Evolutionary conservation across 2,888 invertebrate genomes (phyloP), one percentile per base, ranked within the genome.

Genomic region (Pterostichus niger): DNA sequence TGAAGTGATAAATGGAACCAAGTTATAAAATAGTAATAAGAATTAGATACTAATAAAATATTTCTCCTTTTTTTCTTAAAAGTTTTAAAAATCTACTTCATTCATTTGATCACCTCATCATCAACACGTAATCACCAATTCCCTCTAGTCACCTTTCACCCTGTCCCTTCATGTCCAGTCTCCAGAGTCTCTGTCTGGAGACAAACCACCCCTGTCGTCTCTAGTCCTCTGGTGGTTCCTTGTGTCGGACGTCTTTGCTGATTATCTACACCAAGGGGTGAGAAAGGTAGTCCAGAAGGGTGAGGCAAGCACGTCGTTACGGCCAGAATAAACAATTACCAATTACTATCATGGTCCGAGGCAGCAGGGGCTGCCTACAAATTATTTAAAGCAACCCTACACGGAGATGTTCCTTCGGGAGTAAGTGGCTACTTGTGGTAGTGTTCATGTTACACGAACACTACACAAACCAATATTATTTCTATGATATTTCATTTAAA

Each of bases 281-380:
- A 46, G 73, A 73, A 73, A 73, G 46, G 64, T 64, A 33, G 33
- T 33, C 64, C n/a, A 11, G n/a, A 35, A 68, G 52, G 68, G 64
- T 49, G 31, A 33, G 68, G 68, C n/a, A 17, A 46, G 64, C 68
- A 80, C 44, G 68, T 71, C 71, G 81, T 81, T 73, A 81, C 86
- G 86, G 79, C 85, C 84, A 86, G 86, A 88, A 88, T 87, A 87
- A 87, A 88, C 88, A 88, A 87, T 88, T 86, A 87, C 86, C 87
- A 87, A 87, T 87, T 87, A 85, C 84, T 84, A 81, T 81, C 81
- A 81, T 56, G 81, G 81, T 71, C 80, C 75, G 56, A 61, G 78
- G 77, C 10, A 44, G 40, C 17, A 17, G 40, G 71, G 44, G 24
- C 44, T 61, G 81, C 73, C 73, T 81, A 81, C 81, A 81, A 81